Evolutionary conservation across 2,113 vertebrate genomes (phyloP).

Genomic region (Zosterops hypoxanthus): DNA sequence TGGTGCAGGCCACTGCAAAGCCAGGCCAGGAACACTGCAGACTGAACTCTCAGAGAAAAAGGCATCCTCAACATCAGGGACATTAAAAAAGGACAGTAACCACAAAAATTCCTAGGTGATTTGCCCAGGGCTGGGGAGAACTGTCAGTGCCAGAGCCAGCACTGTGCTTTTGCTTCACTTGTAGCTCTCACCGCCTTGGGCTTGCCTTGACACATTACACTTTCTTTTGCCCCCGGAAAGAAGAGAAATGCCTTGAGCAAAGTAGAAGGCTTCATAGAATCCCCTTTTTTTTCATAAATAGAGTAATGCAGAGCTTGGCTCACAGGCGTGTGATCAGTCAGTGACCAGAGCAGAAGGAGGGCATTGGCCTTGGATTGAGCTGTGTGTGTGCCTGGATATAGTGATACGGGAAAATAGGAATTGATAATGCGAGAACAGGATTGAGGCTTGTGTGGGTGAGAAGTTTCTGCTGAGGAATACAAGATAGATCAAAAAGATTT

Average conservation of each 20-base stretch:
- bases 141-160: not conserved
- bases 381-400: not conserved
- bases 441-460: not conserved
- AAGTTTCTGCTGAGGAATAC: not conserved
- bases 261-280: not conserved
- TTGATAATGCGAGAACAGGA: not conserved
- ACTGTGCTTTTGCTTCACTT: not conserved
- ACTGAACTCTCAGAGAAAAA: not conserved
- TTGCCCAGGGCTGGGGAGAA: not conserved
- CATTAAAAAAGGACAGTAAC: not conserved
- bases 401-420: not conserved
- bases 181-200: not conserved
- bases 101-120: not conserved
- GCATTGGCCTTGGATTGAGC: not conserved
- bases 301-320: not conserved
- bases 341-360: not conserved
- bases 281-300: not conserved
- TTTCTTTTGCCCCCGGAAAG: not conserved
- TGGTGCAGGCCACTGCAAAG: not conserved
- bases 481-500: not conserved
- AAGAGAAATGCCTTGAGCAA: not conserved
- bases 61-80: not conserved
- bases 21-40: not conserved
- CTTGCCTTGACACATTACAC: accelerated
- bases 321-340: accelerated